Conservation (phyloP, 2,113 vertebrate species). For the Corapipo altera region DNA sequence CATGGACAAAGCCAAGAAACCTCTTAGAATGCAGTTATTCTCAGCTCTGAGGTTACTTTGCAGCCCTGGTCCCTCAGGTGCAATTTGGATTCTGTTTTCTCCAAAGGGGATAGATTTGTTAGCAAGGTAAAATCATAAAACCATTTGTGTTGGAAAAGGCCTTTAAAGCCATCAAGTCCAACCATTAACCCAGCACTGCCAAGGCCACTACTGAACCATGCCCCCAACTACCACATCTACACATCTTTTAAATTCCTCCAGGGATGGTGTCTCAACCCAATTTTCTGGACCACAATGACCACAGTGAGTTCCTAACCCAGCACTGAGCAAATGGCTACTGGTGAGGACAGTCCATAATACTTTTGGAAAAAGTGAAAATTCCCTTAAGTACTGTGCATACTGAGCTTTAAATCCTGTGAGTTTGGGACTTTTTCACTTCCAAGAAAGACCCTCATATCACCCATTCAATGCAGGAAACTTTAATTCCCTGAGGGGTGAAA, state of each 20-base stretch:
- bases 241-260: not conserved
- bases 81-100: not conserved
- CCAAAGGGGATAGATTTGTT: not conserved
- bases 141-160: not conserved
- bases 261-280: no score
- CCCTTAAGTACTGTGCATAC: not conserved
- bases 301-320: not conserved
- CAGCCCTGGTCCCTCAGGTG: not conserved
- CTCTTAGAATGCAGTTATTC: not conserved
- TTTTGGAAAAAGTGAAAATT: not conserved
- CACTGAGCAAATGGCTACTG: fast-evolving
- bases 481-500: not conserved
- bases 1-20: not conserved
- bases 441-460: not conserved
- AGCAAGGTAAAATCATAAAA: not conserved
- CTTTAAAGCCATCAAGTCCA: fast-evolving
- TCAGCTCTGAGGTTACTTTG: not conserved
- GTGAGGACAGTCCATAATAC: not conserved
- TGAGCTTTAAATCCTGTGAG: not conserved
- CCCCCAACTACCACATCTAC: not conserved
- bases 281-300: not conserved
- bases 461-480: not conserved
- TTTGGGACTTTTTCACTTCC: not conserved
- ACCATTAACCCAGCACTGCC: fast-evolving
- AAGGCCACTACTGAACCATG: not conserved